Evolutionary conservation across 2,113 vertebrate species (phyloP).

Genomic region (Suncus etruscus): DNA sequence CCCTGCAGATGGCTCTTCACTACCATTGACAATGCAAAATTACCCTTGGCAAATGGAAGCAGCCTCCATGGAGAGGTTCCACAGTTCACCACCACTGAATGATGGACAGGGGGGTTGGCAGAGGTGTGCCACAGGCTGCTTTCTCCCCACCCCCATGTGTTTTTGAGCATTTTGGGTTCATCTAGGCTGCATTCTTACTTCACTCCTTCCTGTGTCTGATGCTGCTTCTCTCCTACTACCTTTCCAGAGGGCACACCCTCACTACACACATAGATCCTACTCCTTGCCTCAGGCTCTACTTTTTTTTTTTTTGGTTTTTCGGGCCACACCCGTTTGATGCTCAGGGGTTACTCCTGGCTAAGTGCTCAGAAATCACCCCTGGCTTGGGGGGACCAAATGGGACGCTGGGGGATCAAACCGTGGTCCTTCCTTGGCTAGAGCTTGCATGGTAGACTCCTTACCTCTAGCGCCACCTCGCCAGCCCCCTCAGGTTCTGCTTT

Average conservation of each 20-base stretch:
- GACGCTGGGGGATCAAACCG: too few species aligned
- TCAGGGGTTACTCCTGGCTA: too few species aligned
- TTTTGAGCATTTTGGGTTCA: not conserved
- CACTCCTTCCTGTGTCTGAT: not conserved
- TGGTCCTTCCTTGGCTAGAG: too few species aligned
- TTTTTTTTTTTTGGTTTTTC: too few species aligned
- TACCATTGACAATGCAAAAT: not conserved
- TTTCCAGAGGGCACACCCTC: not conserved
- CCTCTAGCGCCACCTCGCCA: too few species aligned
- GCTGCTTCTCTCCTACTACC: not conserved
- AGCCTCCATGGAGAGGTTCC: not conserved
- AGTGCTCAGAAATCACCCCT: too few species aligned
- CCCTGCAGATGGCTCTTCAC: not conserved
- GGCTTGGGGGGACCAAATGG: too few species aligned
- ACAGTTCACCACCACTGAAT: not conserved
- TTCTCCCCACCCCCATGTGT: not conserved
- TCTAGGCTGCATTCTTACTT: not conserved
- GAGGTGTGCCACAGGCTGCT: not conserved
- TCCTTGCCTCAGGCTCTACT: constrained; percentile 6
- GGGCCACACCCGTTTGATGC: too few species aligned
- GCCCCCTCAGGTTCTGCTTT: not conserved
- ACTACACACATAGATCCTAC: not conserved
- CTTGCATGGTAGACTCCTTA: too few species aligned
- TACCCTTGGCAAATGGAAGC: not conserved
- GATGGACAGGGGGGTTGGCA: not conserved